phyloP scores from a whole-genome alignment of 2,888 invertebrate genomes.

The Ophion ellenae region DNA sequence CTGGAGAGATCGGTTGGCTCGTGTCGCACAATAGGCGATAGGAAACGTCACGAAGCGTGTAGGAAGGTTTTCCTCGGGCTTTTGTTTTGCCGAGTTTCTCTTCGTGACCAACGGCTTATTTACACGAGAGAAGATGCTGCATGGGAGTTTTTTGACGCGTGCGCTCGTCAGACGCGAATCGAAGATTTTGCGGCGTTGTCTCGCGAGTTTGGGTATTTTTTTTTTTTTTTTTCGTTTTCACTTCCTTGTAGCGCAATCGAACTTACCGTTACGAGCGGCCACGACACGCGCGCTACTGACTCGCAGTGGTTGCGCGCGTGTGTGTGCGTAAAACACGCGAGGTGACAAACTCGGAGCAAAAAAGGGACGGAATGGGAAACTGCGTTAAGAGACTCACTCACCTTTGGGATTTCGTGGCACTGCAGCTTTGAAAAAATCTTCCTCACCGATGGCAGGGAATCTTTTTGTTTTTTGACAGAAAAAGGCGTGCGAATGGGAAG shows the following conservation, averaged over 20 bases:
- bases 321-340: slow-evolving; percentile 25
- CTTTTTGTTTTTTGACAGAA: slow-evolving; percentile 14
- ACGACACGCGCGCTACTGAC: not conserved
- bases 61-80: not conserved
- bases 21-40: not conserved
- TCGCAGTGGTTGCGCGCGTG: slow-evolving; percentile 25
- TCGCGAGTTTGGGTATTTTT: slow-evolving; percentile 7
- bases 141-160: slow-evolving; percentile 1
- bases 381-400: slow-evolving; percentile 36
- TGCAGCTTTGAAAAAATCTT: slow-evolving; percentile 46
- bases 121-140: slow-evolving; percentile 8
- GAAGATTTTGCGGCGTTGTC: not conserved
- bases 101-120: slow-evolving; percentile 20
- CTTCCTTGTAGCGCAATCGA: not conserved
- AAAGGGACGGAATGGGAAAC: slow-evolving; percentile 51
- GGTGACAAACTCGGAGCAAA: slow-evolving; percentile 8
- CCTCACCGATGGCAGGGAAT: slow-evolving; percentile 5
- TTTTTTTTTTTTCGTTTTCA: not conserved
- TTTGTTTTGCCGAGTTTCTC: not conserved
- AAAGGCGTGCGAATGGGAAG: not conserved
- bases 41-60: slow-evolving; percentile 18
- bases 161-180: not conserved
- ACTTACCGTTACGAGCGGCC: slow-evolving; percentile 25
- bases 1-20: slow-evolving; percentile 11
- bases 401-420: slow-evolving; percentile 61